Percentiles rank a stretch among this genome's conserved stretches.
Evolutionary conservation across 2,888 invertebrate genomes (phyloP).

Genomic region (Heliconius ethilla): DNA sequence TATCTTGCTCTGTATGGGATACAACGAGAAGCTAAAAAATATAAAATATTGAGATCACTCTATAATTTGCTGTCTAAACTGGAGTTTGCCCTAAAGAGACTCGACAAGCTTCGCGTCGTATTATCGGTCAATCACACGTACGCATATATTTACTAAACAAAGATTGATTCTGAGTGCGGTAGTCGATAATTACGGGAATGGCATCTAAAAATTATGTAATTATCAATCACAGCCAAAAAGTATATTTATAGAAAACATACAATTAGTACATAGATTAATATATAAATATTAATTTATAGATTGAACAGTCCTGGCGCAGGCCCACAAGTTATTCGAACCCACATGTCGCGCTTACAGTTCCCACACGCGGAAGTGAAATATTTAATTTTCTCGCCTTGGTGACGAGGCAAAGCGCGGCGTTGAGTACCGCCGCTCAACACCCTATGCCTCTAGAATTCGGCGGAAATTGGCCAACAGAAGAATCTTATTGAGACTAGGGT

Average conservation of each 20-base stretch:
- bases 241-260: neutral
- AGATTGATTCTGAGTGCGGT: neutral
- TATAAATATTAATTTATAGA: neutral
- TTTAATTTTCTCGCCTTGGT: no score
- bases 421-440: no score
- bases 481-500: no score
- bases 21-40: no score
- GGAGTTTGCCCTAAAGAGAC: neutral
- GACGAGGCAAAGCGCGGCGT: no score
- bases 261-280: neutral
- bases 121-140: constrained; percentile 21
- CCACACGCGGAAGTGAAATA: no score
- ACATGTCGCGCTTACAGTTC: no score
- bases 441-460: no score
- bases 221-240: constrained; percentile 24
- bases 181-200: constrained; percentile 20
- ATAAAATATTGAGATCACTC: neutral
- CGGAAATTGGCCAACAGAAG: no score
- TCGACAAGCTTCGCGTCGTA: constrained; percentile 3
- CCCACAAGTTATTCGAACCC: no score
- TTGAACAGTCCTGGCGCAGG: no score
- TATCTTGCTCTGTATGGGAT: no score
- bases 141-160: constrained; percentile 17
- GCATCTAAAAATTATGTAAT: constrained; percentile 10
- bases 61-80: neutral